Evolutionary conservation across 2,888 invertebrate genomes (phyloP).

Genomic region (Plusia festucae): DNA sequence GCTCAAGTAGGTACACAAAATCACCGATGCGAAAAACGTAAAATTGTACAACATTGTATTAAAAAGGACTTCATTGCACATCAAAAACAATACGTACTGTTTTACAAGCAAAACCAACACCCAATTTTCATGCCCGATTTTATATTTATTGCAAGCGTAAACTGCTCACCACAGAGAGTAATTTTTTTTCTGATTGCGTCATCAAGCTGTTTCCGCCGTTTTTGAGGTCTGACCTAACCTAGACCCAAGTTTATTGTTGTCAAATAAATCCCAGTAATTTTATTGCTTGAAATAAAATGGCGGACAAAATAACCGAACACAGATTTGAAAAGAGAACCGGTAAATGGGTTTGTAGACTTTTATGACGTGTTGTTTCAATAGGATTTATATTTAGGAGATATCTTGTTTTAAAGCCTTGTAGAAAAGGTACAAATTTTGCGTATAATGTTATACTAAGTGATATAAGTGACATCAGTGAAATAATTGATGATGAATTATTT

Average conservation of each 20-base stretch:
- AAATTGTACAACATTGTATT: constrained; percentile 1
- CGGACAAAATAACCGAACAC: constrained; percentile 39
- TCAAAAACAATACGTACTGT: neutral
- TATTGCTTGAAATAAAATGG: constrained; percentile 51
- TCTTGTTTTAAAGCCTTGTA: constrained; percentile 3
- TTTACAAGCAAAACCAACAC: neutral
- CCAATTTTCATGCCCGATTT: neutral
- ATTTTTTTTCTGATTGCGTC: constrained; percentile 14
- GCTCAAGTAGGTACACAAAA: neutral
- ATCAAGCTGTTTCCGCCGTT: constrained; percentile 6
- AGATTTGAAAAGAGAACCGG: constrained; percentile 31
- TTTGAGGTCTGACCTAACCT: constrained; percentile 17
- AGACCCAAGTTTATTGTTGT: constrained; percentile 38
- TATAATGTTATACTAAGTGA: neutral
- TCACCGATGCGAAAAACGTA: neutral
- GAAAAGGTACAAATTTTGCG: neutral
- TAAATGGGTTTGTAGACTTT: constrained; percentile 40
- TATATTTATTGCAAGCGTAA: neutral
- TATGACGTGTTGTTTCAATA: constrained; percentile 23
- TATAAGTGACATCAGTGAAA: neutral
- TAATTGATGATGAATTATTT: too few species aligned
- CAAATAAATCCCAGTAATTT: constrained; percentile 54
- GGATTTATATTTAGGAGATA: constrained; percentile 34
- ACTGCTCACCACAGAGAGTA: neutral
- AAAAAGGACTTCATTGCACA: neutral